A percentile compares a stretch with the other conserved stretches of the same genome.
phyloP scores from a whole-genome alignment of 2,888 invertebrate genomes.

The Elysia crispata region DNA sequence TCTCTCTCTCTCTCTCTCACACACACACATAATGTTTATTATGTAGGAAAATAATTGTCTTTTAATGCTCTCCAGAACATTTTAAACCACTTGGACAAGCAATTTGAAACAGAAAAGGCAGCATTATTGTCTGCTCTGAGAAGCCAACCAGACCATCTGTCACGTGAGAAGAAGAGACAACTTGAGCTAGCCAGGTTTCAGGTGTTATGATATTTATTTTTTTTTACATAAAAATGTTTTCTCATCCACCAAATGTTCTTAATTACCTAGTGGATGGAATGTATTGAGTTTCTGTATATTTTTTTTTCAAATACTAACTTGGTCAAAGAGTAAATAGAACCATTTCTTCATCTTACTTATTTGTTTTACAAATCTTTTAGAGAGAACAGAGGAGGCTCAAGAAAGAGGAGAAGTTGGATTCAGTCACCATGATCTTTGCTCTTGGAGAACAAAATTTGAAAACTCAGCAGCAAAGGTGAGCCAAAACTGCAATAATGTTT shows the following conservation, averaged over 20 bases:
- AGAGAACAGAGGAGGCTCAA: constrained; percentile 62
- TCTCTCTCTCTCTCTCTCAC: too few species aligned
- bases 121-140: constrained; percentile 62
- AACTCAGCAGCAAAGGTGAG: constrained; percentile 59
- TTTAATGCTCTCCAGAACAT: constrained; percentile 61
- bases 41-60: background rate
- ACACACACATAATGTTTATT: too few species aligned
- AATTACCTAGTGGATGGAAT: too few species aligned
- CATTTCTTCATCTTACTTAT: too few species aligned
- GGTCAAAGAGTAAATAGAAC: too few species aligned
- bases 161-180: constrained; percentile 63
- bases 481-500: background rate
- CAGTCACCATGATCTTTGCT: constrained; percentile 63
- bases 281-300: too few species aligned
- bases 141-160: constrained; percentile 59
- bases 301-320: too few species aligned
- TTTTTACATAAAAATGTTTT: background rate
- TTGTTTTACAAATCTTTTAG: constrained; percentile 19
- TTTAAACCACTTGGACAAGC: constrained; percentile 64
- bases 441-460: constrained; percentile 57
- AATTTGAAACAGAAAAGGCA: constrained; percentile 69
- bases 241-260: background rate
- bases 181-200: constrained; percentile 64
- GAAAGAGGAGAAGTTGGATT: constrained; percentile 68
- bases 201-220: background rate